Evolutionary conservation across 2,888 invertebrate genomes (phyloP), one percentile per base, ranked within the genome.

Genomic region (Sicus ferrugineus): DNA sequence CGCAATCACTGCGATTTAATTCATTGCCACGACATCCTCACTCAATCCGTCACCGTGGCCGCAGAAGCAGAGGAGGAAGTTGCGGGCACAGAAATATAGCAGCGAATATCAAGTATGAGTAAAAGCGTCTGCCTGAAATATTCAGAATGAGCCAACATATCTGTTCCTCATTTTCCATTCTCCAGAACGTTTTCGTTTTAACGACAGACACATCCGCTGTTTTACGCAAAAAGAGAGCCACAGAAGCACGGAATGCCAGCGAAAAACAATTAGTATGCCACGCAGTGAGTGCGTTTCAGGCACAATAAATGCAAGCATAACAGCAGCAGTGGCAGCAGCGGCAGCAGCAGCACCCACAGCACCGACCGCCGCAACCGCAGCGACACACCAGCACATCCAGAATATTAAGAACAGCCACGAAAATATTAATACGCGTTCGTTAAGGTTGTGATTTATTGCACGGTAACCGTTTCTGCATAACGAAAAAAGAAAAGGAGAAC

Each of bases 31-130:
- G 61, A 54, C 28, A 28, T 54, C 54, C 54, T 54, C 28, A 54
- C 54, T 54, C 14, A 54, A 54, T 28, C 23, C 75, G 79, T 58
- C 63, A 52, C 23, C 67, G 9, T 14, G 34, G 14, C 7, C 34
- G 14, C 34, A 34, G 42, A 42, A 42, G 42, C 14, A 42, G 14
- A 42, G n/a, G 3, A 42, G 38, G 7, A 42, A 42, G 42, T n/a
- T n/a, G 9, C 9, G n/a, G 2, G n/a, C 16, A 42, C 16, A 42
- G n/a, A 9, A 42, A 2, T 3, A 42, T 16, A n/a, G n/a, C n/a
- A n/a, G n/a, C n/a, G n/a, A n/a, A 48, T 2, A 19, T n/a, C 48
- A 21, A 3, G 48, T 48, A 48, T 0, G n/a, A 1, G 1, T 1
- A 2, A 48, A 21, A 48, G 19, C 7, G 19, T 21, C 48, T 48